Base-by-base conservation (phyloP, 1,140 invertebrate species). In the Polypedilum vanderplanki region DNA sequence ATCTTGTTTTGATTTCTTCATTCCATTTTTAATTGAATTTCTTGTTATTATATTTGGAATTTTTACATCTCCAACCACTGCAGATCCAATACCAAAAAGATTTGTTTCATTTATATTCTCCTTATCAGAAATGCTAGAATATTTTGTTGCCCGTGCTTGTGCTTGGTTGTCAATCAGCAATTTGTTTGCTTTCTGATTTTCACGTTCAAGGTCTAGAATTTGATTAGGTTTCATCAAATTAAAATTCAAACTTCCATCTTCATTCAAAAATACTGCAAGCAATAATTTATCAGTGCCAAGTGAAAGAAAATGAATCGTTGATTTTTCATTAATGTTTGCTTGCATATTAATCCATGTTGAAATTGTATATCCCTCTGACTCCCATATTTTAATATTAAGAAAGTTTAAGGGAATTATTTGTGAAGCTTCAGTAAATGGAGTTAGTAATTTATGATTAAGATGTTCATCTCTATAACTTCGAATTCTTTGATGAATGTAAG, bases 311-410 rank as follows among this genome's bases (percentile, higher is more conserved):
- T 82, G 81, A 0, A 77, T 78, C 77, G 79, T 74, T 77, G 78
- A 64, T 78, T 65, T 20, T 33, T 75, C 77, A 18, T 80, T 78
- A 74, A 76, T 77, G 9, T 41, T 70, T 33, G 10, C 3, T 15
- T 80, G 80, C 0, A 81, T n/a, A 74, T 82, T 79, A 24, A 82
- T 73, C 81, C 81, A 82, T 0, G 81, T 75, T 0, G 81, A 81
- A 2, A 82, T 12, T 0, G 79, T 82, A 15, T 81, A 74, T 0
- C 81, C 81, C 0, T 81, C 80, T 12, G 77, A 76, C 9, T 78
- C 77, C 80, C 81, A 82, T 1, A 81, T 73, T 0, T 80, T 77
- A 1, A 80, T 78, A 57, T 81, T 79, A 0, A 65, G 4, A 18
- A 22, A 33, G 9, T 79, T 79, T 33, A 82, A 77, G 0, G 81